Conservation (phyloP, 1,140 invertebrate genomes). For the Drosophila albomicans region DNA sequence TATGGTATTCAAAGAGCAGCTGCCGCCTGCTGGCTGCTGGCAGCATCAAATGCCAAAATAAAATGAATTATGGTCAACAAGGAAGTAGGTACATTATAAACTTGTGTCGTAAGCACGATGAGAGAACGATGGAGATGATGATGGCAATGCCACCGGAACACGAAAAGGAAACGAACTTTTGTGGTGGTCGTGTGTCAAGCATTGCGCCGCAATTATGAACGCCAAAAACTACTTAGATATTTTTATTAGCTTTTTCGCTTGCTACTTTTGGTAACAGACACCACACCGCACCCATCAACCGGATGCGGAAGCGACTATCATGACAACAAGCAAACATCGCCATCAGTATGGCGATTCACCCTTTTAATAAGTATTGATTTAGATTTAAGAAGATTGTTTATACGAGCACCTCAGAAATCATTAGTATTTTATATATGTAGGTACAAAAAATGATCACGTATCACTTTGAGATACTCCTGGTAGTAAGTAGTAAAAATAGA, state of each 20-base stretch:
- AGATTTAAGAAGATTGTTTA: no score
- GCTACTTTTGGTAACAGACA: not conserved
- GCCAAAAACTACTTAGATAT: slow-evolving; percentile 83
- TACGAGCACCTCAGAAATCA: no score
- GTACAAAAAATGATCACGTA: no score
- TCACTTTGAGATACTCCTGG: no score
- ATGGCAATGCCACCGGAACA: slow-evolving; percentile 60
- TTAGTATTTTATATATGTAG: no score
- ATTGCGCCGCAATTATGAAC: slow-evolving; percentile 82
- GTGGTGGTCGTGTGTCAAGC: slow-evolving; percentile 84
- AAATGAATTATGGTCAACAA: slow-evolving; percentile 65
- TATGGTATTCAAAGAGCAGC: slow-evolving; percentile 40
- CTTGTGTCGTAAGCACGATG: slow-evolving; percentile 29
- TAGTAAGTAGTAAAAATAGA: no score
- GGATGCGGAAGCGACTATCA: slow-evolving; percentile 64
- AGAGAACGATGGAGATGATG: slow-evolving; percentile 16
- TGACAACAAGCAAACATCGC: slow-evolving; percentile 69
- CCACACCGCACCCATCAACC: slow-evolving; percentile 15
- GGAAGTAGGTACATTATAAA: slow-evolving; percentile 68
- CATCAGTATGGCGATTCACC: no score
- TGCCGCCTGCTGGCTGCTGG: slow-evolving; percentile 46
- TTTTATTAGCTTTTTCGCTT: slow-evolving; percentile 70
- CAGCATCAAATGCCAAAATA: slow-evolving; percentile 34
- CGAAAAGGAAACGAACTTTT: slow-evolving; percentile 69
- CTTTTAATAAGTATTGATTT: no score